Percentiles rank a stretch among this genome's conserved stretches.
Evolutionary conservation across 2,797 vertebrate genomes (phyloP).

Genomic region (Poliocrania exsul): DNA sequence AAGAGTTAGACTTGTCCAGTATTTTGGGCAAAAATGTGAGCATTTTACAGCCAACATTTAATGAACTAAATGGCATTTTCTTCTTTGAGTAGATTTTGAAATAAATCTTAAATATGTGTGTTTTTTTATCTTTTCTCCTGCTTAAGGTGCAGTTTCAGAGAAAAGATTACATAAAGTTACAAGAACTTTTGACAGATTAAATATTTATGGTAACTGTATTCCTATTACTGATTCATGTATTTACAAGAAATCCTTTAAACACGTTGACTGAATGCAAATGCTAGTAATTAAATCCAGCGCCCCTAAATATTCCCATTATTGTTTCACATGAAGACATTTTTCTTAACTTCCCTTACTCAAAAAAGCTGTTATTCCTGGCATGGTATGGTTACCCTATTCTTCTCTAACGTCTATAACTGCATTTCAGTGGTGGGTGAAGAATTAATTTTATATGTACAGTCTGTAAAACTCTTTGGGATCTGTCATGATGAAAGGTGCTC

Average conservation of each 20-base stretch:
- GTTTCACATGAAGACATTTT: conserved; percentile 21
- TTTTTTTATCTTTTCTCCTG: neutral
- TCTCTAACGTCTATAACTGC: neutral
- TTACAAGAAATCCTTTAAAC: conserved; percentile 32
- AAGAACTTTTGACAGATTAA: neutral
- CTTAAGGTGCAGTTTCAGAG: neutral
- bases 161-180: neutral
- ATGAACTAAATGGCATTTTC: neutral
- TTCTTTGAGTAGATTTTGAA: neutral
- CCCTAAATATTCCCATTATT: conserved; percentile 39
- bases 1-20: neutral
- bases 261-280: conserved; percentile 13
- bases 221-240: neutral
- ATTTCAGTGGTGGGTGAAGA: conserved; percentile 20
- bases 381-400: neutral
- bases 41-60: neutral
- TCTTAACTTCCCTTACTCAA: conserved; percentile 4
- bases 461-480: conserved; percentile 8
- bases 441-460: conserved; percentile 6
- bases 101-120: neutral
- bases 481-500: conserved; percentile 52
- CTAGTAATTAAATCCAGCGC: neutral
- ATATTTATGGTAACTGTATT: neutral
- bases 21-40: neutral
- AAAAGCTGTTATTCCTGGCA: conserved; percentile 55